Conservation (phyloP, 2,888 invertebrate genomes). For the Chloroclystis v-ata region DNA sequence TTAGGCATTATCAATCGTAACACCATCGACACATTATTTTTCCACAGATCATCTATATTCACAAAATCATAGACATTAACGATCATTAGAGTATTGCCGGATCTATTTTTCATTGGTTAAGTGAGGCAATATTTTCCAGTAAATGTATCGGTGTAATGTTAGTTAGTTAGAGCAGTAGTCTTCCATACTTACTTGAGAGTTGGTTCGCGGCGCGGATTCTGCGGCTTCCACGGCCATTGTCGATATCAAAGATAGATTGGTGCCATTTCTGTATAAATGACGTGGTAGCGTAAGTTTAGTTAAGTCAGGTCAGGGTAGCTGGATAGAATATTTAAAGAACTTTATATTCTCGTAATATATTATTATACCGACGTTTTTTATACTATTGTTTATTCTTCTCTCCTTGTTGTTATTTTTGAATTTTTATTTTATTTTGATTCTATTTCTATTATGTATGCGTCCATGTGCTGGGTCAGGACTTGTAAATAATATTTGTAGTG, state of each 20-base stretch:
- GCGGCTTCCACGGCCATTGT: constrained; percentile 77
- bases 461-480: constrained; percentile 73
- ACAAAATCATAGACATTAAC: constrained; percentile 46
- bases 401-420: constrained; percentile 57
- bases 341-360: constrained; percentile 55
- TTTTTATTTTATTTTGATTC: constrained; percentile 64
- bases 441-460: constrained; percentile 56
- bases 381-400: constrained; percentile 51
- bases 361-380: constrained; percentile 54
- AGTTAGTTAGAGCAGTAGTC: constrained; percentile 74
- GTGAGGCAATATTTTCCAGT: constrained; percentile 45
- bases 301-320: constrained; percentile 77
- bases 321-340: constrained; percentile 53
- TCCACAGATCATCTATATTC: constrained; percentile 45
- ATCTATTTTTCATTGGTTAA: constrained; percentile 47
- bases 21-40: constrained; percentile 55
- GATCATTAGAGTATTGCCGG: constrained; percentile 55
- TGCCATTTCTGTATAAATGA: constrained; percentile 77
- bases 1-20: constrained; percentile 71
- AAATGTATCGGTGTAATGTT: constrained; percentile 58
- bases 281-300: constrained; percentile 74
- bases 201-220: constrained; percentile 73
- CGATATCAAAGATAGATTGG: constrained; percentile 79
- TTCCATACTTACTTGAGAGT: constrained; percentile 73
- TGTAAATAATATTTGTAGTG: constrained; percentile 72